Conservation (phyloP, 2,797 vertebrate genomes). For the Micropoecilia bifurca region DNA sequence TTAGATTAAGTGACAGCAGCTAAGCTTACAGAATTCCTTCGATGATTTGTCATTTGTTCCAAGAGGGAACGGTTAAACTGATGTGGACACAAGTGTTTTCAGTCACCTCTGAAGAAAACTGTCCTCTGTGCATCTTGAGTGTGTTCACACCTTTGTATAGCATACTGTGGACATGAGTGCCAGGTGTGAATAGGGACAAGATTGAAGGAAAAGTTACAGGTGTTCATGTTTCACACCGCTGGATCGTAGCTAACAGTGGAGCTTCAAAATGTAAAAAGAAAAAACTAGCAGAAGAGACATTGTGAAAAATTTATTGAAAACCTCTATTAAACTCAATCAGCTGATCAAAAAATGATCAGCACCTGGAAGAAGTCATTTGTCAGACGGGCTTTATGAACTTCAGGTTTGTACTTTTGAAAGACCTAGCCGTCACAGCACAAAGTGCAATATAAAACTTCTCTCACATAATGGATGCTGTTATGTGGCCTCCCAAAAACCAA, state of each 20-base stretch:
- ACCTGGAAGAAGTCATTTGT: too few relatives aligned
- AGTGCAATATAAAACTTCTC: too few relatives aligned
- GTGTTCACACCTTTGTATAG: not conserved
- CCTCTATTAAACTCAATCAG: not conserved
- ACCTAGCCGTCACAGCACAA: too few relatives aligned
- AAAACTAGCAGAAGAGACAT: not conserved
- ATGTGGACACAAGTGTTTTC: not conserved
- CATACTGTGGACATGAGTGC: not conserved
- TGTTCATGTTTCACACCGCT: not conserved
- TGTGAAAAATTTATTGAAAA: not conserved
- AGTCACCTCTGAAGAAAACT: not conserved
- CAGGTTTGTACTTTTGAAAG: not conserved
- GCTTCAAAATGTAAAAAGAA: not conserved
- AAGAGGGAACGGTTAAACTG: not conserved
- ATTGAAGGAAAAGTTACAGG: not conserved
- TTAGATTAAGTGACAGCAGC: not conserved
- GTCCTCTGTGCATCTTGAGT: not conserved
- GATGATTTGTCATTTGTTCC: not conserved
- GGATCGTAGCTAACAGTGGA: not conserved
- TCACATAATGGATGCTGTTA: too few relatives aligned
- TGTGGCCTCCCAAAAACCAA: too few relatives aligned
- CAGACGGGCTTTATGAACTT: not conserved
- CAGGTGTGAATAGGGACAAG: not conserved
- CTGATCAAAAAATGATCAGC: too few relatives aligned
- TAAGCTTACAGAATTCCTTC: not conserved